These are phyloP conservation scores for Eilema sororculum DNA, from an alignment of 2,888 invertebrate genomes.

Conservation along the genomic window DNA sequence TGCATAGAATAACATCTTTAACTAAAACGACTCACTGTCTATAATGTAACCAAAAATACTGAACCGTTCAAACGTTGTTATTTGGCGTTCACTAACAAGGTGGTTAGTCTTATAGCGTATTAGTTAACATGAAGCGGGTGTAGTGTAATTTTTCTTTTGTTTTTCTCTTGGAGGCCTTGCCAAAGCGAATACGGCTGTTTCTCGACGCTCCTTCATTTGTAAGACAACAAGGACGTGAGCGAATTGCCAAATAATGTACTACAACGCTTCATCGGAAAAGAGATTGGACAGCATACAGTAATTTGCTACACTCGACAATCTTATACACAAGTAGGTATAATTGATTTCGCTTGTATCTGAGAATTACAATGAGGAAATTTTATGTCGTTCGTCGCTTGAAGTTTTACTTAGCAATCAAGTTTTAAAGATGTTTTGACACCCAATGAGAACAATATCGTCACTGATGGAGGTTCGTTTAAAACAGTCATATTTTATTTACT, in stretches of 20 bases:
- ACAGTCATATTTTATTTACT: too few species aligned
- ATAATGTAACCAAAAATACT: neutral
- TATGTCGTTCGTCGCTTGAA: neutral
- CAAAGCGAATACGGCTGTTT: constrained; percentile 23
- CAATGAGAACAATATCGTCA: neutral
- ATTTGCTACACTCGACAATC: constrained; percentile 40
- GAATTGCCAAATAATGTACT: constrained; percentile 49
- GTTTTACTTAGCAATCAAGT: neutral
- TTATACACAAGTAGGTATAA: constrained; percentile 20
- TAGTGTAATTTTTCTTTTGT: constrained; percentile 21
- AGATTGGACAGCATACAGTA: constrained; percentile 36
- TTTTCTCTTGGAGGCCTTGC: constrained; percentile 20
- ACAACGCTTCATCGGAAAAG: constrained; percentile 41
- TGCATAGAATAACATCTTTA: neutral
- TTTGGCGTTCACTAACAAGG: constrained; percentile 5
- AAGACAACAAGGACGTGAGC: constrained; percentile 50
- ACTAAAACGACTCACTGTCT: neutral
- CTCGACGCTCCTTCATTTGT: constrained; percentile 47
- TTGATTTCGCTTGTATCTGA: neutral
- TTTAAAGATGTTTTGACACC: neutral
- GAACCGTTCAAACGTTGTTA: neutral
- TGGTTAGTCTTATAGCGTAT: constrained; percentile 11
- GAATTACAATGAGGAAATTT: neutral
- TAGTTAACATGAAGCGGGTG: constrained; percentile 13
- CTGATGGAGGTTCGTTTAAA: neutral